phyloP scores from a whole-genome alignment of 1,140 invertebrate genomes.

The Ceratina calcarata region DNA sequence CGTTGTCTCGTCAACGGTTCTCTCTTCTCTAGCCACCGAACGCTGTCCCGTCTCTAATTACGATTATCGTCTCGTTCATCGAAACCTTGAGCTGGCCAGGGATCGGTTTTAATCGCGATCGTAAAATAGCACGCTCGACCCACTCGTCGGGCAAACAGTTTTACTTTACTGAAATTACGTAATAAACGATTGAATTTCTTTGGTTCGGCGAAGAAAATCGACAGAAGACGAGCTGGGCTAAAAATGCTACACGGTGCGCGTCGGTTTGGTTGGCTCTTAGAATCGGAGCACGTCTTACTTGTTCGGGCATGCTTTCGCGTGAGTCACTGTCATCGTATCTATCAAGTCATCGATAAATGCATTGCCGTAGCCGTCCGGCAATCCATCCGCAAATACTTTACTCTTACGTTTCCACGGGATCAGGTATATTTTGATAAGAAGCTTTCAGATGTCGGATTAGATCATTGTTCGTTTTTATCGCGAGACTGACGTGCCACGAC shows the following conservation, averaged over 20 bases:
- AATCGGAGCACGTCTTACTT: constrained; percentile 12
- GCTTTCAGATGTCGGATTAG: not conserved
- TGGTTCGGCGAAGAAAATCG: constrained; percentile 2
- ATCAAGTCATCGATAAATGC: constrained; percentile 37
- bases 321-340: constrained; percentile 69
- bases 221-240: no score
- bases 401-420: not conserved
- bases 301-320: constrained; percentile 62
- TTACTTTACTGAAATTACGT: constrained; percentile 58
- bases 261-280: no score
- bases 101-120: not conserved
- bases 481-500: not conserved
- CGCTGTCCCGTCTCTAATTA: not conserved
- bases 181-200: constrained; percentile 41
- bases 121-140: not conserved
- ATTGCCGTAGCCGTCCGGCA: not conserved
- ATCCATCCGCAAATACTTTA: not conserved
- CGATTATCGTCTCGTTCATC: no score
- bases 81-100: not conserved
- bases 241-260: not conserved
- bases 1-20: not conserved
- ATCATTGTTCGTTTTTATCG: not conserved
- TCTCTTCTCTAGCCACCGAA: not conserved
- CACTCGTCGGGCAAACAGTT: constrained; percentile 35
- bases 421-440: not conserved